phyloP scores from a whole-genome alignment of 2,888 invertebrate species.

The Scelioninae gen. 2 region DNA sequence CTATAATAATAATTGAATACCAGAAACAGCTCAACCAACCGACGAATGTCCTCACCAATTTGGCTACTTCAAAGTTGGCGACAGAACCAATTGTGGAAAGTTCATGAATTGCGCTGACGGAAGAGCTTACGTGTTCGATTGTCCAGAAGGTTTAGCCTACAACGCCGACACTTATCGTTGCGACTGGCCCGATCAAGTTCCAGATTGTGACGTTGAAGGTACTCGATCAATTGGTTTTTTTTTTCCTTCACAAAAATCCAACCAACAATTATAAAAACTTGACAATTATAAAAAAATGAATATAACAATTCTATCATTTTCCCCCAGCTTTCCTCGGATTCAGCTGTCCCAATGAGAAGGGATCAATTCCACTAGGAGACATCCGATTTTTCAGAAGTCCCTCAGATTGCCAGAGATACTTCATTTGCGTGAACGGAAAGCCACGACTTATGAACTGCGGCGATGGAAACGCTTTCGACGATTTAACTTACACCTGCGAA shows the following conservation, averaged over 20 bases:
- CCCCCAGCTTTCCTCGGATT: conserved; percentile 86
- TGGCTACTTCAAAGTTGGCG: conserved; percentile 86
- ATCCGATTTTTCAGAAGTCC: conserved; percentile 78
- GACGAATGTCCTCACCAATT: conserved; percentile 89
- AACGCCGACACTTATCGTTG: conserved; percentile 84
- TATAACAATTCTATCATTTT: too few species aligned
- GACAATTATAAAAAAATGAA: too few species aligned
- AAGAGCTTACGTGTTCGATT: conserved; percentile 83
- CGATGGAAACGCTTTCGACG: conserved; percentile 86
- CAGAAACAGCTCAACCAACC: conserved; percentile 84
- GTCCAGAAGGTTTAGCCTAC: conserved; percentile 90
- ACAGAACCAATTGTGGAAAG: conserved; percentile 82
- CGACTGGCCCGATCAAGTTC: conserved; percentile 91
- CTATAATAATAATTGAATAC: too few species aligned
- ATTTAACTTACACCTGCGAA: conserved; percentile 83
- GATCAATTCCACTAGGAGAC: conserved; percentile 74
- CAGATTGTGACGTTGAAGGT: conserved; percentile 89
- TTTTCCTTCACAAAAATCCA: too few species aligned
- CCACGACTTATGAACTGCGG: conserved; percentile 88
- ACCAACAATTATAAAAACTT: too few species aligned
- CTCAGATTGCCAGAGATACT: conserved; percentile 85
- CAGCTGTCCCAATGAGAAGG: conserved; percentile 81
- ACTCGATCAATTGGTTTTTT: too few species aligned
- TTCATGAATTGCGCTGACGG: conserved; percentile 90
- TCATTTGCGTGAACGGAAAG: conserved; percentile 83